phyloP scores from a whole-genome alignment of 2,888 invertebrate genomes.

The Lasioglossum pauxillum region DNA sequence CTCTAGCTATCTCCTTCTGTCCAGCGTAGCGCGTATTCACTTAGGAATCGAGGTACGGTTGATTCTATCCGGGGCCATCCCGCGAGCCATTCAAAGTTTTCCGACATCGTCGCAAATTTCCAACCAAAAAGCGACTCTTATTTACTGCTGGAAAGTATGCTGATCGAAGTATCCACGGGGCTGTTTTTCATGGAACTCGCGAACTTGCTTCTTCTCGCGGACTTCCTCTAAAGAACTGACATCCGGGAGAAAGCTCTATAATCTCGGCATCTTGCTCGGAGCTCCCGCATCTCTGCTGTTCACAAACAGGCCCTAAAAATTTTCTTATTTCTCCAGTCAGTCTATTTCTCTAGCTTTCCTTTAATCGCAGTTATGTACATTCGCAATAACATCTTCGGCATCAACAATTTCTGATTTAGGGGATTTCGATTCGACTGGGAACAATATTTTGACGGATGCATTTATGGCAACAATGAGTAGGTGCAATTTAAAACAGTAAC shows the following conservation, averaged over 20 bases:
- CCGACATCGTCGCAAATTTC: slow-evolving; percentile 49
- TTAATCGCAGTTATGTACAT: background rate
- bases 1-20: background rate
- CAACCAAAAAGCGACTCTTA: slow-evolving; percentile 64
- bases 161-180: slow-evolving; percentile 27
- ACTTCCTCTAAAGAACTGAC: background rate
- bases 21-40: background rate
- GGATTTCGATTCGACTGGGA: background rate
- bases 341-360: background rate
- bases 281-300: background rate
- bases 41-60: background rate
- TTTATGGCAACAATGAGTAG: no score
- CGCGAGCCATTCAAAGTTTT: slow-evolving; percentile 57
- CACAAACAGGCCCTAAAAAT: background rate
- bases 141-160: slow-evolving; percentile 60
- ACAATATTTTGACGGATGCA: no score
- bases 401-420: background rate
- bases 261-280: background rate
- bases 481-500: no score
- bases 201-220: slow-evolving; percentile 31
- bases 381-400: background rate
- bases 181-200: slow-evolving; percentile 41
- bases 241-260: background rate
- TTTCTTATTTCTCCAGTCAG: background rate
- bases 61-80: slow-evolving; percentile 46